Percentiles rank a stretch among this genome's conserved stretches.
phyloP scores from a whole-genome alignment of 2,888 invertebrate species.

The Ariolimax columbianus region DNA sequence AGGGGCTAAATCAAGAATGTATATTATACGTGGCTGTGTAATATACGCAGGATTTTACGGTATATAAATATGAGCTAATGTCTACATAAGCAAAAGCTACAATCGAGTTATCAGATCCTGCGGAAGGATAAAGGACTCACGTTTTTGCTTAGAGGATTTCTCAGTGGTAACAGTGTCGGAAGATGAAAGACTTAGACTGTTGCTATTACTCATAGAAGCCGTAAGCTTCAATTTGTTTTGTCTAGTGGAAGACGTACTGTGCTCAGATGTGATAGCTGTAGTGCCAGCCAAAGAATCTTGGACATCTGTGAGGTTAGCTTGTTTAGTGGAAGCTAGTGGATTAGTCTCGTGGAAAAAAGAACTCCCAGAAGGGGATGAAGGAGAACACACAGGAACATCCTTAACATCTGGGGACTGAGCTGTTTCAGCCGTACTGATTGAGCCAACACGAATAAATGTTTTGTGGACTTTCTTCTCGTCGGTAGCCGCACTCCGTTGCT shows the following conservation, averaged over 20 bases:
- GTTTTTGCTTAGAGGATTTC: conserved; percentile 25
- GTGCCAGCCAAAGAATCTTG: background rate
- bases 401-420: background rate
- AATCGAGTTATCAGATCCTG: conserved; percentile 42
- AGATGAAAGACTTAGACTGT: conserved; percentile 31
- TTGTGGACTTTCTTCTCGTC: background rate
- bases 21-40: too few species aligned
- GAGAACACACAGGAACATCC: conserved; percentile 16
- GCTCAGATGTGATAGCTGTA: background rate
- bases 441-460: conserved; percentile 40
- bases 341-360: conserved; percentile 5
- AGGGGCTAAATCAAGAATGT: too few species aligned
- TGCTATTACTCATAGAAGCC: background rate
- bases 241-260: background rate
- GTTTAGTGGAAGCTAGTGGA: background rate
- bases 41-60: too few species aligned
- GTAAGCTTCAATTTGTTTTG: background rate
- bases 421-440: background rate
- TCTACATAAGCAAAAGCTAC: conserved; percentile 26
- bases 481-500: background rate
- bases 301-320: background rate
- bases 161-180: background rate
- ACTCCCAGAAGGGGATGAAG: conserved; percentile 24
- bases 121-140: conserved; percentile 43
- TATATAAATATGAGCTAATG: background rate